A percentile compares a stretch with the other conserved stretches of the same genome.
Evolutionary conservation across 2,113 vertebrate genomes (phyloP).

Genomic region (Lichenostomus cassidix): DNA sequence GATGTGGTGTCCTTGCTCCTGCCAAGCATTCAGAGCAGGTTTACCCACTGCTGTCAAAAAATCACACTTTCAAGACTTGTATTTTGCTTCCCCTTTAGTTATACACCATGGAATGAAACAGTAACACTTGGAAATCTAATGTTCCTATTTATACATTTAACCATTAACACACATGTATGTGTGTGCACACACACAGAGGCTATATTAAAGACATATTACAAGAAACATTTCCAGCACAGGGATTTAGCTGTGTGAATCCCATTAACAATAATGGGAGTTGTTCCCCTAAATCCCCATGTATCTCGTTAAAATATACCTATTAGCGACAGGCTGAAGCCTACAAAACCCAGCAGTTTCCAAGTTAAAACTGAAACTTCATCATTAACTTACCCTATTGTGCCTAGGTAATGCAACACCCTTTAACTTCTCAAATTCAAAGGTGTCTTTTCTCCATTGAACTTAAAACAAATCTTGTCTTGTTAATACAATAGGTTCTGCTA

Average conservation of each 20-base stretch:
- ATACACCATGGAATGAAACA: background rate
- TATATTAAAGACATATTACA: constrained; percentile 25
- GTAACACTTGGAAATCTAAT: background rate
- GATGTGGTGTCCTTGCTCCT: background rate
- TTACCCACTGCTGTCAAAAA: background rate
- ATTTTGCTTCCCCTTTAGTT: background rate
- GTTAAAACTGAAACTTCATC: constrained; percentile 69
- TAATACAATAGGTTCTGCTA: constrained; percentile 43
- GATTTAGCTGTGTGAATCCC: constrained; percentile 66
- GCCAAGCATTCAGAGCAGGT: background rate
- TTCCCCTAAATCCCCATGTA: constrained; percentile 64
- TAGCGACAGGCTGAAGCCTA: constrained; percentile 57
- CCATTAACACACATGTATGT: background rate
- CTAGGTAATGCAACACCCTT: constrained; percentile 58
- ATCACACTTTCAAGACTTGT: background rate
- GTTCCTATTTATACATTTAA: constrained; percentile 35
- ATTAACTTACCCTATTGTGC: constrained; percentile 56
- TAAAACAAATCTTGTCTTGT: constrained; percentile 64
- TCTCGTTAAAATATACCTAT: constrained; percentile 67
- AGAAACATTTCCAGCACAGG: constrained; percentile 37
- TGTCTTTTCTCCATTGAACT: constrained; percentile 48
- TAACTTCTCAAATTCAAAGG: constrained; percentile 65
- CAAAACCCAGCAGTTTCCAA: constrained; percentile 52
- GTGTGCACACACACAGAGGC: background rate
- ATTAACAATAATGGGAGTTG: constrained; percentile 66